These are phyloP conservation scores for Timema podura DNA, from an alignment of 2,888 invertebrate genomes.

Conservation along the genomic window DNA sequence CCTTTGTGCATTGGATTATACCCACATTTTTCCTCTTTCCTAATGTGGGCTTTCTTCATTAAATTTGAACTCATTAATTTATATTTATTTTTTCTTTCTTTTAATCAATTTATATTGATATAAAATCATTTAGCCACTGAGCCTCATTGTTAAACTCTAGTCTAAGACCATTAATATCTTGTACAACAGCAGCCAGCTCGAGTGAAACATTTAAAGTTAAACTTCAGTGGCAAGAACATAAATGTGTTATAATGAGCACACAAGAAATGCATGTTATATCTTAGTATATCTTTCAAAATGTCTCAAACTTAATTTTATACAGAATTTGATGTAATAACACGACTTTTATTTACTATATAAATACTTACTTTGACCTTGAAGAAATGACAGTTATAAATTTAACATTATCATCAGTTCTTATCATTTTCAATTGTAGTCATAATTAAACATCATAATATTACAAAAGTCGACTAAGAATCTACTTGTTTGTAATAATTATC, in stretches of 20 bases:
- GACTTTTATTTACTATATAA: background rate
- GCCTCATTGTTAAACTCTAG: too few species aligned
- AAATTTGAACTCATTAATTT: too few species aligned
- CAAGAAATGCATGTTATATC: background rate
- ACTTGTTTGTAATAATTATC: background rate
- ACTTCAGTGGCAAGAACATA: background rate
- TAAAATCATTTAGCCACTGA: too few species aligned
- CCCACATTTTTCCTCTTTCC: too few species aligned
- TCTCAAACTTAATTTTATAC: too few species aligned
- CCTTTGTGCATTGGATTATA: too few species aligned
- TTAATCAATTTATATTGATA: too few species aligned
- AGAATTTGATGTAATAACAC: background rate
- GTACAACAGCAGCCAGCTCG: conserved; percentile 14
- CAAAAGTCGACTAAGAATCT: background rate
- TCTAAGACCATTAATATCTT: too few species aligned
- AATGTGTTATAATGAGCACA: background rate
- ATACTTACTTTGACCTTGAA: background rate
- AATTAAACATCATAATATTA: background rate
- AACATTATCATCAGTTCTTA: background rate
- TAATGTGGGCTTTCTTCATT: too few species aligned
- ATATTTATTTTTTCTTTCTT: too few species aligned
- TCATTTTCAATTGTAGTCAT: background rate
- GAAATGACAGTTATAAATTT: background rate
- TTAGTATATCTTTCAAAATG: background rate
- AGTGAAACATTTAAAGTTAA: conserved; percentile 15